Base-by-base conservation (phyloP, 1,140 invertebrate species). In the Eueides isabella region DNA sequence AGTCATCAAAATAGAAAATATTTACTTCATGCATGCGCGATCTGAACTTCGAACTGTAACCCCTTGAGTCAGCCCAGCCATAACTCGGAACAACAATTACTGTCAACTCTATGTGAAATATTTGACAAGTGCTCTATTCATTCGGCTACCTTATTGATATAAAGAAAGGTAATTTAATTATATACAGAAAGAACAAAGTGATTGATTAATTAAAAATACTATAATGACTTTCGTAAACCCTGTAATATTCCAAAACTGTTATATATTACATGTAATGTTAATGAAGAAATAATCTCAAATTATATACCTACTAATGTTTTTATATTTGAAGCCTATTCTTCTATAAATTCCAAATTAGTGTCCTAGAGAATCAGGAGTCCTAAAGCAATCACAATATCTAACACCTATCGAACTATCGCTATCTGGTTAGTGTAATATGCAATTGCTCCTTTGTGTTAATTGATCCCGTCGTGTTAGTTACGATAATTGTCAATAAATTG, bases 401-500 rank as follows among this genome's bases (percentile, higher is more conserved):
- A 85, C 86, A 82, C 82, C 79, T 77, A 70, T 77, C 61, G 72
- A 85, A 67, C 64, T 73, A 83, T 83, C 78, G 72, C 78, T 80
- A 81, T 82, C 77, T 72, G 80, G 85, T 87, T 88, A 87, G 86
- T 84, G 84, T 92, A 91, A 92, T 91, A 91, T 90, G 88, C 88
- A 86, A 89, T 90, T 86, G 83, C 80, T 78, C 80, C 86, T 88
- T 86, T 84, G 87, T 87, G 90, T 88, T 91, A 92, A 92, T 92
- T 88, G 89, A 90, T 92, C 87, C 82, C 83, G 78, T 76, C 77
- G 75, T 81, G 80, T 78, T 78, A 85, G 85, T 86, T 85, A 87
- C 88, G 85, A 86, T 92, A 91, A 92, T 91, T 88, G 87, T 85
- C 89, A 85, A 90, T 92, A 91, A 92, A 92, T 91, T 90, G 90